Evolutionary conservation across 2,797 vertebrate species (phyloP).

Genomic region (Margarornis squamiger): DNA sequence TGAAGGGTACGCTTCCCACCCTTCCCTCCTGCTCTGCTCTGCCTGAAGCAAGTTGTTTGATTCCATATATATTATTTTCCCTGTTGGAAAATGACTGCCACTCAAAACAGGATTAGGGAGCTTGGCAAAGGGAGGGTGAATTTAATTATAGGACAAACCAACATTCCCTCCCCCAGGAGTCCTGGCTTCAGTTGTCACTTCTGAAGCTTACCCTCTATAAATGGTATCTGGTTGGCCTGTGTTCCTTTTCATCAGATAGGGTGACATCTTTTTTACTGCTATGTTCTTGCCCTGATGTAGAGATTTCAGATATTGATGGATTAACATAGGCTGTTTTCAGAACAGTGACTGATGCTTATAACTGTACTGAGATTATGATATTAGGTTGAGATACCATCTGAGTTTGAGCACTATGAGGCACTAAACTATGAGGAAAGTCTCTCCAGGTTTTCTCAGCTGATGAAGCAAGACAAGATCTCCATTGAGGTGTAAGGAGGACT

Average conservation of each 20-base stretch:
- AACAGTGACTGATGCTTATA: not conserved
- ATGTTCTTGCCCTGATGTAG: not conserved
- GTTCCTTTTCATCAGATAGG: conserved; percentile 9
- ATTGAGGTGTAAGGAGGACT: not conserved
- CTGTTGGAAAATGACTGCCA: conserved; percentile 35
- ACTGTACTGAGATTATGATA: not conserved
- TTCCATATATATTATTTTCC: conserved; percentile 36
- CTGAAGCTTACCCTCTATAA: not conserved
- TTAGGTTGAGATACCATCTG: not conserved
- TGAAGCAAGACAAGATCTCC: not conserved
- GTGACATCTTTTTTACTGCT: not conserved
- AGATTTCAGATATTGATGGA: not conserved
- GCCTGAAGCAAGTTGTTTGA: conserved; percentile 40
- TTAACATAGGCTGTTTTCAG: not conserved
- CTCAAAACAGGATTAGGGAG: conserved; percentile 52
- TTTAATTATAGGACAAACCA: conserved; percentile 58
- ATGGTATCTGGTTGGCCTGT: not conserved
- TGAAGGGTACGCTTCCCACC: not conserved
- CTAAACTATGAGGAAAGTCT: not conserved
- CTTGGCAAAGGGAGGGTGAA: conserved; percentile 36
- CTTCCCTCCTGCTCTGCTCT: not conserved
- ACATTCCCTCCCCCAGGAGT: conserved; percentile 10
- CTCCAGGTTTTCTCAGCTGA: not conserved
- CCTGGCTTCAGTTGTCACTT: conserved; percentile 28
- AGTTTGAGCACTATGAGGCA: not conserved